Evolutionary conservation across 2,797 vertebrate genomes (phyloP).

Genomic region (Australoheros facetus): DNA sequence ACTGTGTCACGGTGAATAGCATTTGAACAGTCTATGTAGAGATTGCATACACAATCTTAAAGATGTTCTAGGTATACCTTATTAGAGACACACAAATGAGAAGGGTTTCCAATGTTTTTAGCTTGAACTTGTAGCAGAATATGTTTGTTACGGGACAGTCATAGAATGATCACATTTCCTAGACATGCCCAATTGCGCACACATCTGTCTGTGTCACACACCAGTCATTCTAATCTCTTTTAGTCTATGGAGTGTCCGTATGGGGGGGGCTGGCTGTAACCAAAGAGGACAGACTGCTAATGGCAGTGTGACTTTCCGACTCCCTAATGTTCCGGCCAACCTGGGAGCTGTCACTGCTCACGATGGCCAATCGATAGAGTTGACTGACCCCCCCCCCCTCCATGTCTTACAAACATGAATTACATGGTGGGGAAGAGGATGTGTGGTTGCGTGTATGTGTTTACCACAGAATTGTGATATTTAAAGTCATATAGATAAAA

Average conservation of each 20-base stretch:
- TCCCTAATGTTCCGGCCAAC: conserved; percentile 73
- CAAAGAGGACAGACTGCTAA: conserved; percentile 73
- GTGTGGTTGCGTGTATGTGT: conserved; percentile 11
- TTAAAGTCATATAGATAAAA: background rate
- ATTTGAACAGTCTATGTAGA: background rate
- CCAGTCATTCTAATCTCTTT: conserved; percentile 56
- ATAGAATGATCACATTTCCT: conserved; percentile 35
- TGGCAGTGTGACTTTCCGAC: conserved; percentile 70
- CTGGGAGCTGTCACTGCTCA: conserved; percentile 70
- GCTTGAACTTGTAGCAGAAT: conserved; percentile 12
- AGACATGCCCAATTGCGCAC: background rate
- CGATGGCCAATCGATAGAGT: conserved; percentile 73
- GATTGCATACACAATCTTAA: background rate
- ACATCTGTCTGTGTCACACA: conserved; percentile 1
- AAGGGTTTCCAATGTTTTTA: background rate
- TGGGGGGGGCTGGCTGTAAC: conserved; percentile 56
- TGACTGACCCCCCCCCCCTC: conserved; percentile 45
- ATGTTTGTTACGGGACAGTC: conserved; percentile 2
- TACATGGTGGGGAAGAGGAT: conserved; percentile 54
- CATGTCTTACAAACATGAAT: conserved; percentile 70
- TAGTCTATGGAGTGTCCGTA: conserved; percentile 30
- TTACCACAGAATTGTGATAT: background rate
- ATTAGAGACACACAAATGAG: background rate
- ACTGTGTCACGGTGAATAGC: background rate
- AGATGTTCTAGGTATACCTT: background rate